Percentiles rank a stretch among this genome's conserved stretches.
Conservation (phyloP, 2,113 vertebrate species). For the Cynocephalus volans region DNA sequence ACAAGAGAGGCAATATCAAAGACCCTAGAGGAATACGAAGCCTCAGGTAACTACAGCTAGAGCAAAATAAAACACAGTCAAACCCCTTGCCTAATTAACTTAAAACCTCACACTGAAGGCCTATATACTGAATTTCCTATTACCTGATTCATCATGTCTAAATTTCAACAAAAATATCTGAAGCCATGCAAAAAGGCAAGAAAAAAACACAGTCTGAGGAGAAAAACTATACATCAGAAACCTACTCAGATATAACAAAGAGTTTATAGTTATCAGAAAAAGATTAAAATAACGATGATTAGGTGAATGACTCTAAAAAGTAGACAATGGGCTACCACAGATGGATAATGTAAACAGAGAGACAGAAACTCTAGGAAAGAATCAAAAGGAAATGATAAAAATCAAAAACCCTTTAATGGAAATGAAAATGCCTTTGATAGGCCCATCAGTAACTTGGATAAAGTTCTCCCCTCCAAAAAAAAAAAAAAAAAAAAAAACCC, state of each 20-base stretch:
- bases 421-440: background rate
- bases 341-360: background rate
- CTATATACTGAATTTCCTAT: background rate
- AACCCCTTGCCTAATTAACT: background rate
- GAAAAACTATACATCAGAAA: background rate
- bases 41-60: background rate
- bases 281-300: background rate
- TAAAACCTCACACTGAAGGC: background rate
- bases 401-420: background rate
- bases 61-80: background rate
- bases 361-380: background rate
- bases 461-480: background rate
- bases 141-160: background rate
- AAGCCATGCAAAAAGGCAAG: background rate
- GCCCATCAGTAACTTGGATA: background rate
- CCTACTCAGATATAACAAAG: background rate
- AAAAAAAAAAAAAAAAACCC: background rate
- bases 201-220: background rate
- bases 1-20: background rate
- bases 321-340: background rate
- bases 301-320: background rate
- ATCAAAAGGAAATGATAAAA: background rate
- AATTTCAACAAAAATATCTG: background rate
- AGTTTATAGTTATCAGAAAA: background rate
- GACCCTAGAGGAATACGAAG: background rate